phyloP scores from a whole-genome alignment of 2,113 vertebrate species.

The Narcine bancroftii region DNA sequence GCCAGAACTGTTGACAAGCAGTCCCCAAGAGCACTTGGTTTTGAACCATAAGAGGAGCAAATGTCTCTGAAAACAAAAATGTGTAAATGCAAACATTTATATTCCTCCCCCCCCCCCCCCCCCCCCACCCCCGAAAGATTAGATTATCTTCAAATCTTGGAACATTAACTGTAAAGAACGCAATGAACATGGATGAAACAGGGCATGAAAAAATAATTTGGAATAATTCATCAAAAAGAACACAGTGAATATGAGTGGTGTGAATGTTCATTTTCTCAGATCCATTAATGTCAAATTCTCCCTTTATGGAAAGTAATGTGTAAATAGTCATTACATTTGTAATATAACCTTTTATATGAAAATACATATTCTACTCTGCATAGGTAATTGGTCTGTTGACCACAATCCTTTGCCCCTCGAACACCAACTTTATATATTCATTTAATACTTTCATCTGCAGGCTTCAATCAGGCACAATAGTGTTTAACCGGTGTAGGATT shows the following conservation, averaged over 20 bases:
- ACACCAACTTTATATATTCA: conserved; percentile 46
- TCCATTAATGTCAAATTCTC: background rate
- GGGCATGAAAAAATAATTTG: background rate
- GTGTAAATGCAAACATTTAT: background rate
- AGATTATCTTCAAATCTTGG: background rate
- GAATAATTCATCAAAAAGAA: conserved; percentile 27
- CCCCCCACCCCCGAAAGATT: background rate
- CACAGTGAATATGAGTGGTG: background rate
- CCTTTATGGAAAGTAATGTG: conserved; percentile 15
- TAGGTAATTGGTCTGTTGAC: conserved; percentile 45
- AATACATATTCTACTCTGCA: conserved; percentile 41
- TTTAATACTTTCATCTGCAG: conserved; percentile 59
- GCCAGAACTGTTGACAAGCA: background rate
- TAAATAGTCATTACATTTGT: conserved; percentile 21
- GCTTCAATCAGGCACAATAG: conserved; percentile 74
- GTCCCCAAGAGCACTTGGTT: conserved; percentile 15
- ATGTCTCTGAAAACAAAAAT: background rate
- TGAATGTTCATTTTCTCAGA: conserved; percentile 30
- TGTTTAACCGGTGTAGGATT: conserved; percentile 69
- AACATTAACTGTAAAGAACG: background rate
- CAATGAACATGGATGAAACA: background rate
- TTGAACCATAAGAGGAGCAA: background rate
- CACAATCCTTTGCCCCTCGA: conserved; percentile 38
- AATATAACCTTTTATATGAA: conserved; percentile 25
- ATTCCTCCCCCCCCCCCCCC: background rate